A percentile compares a stretch with the other conserved stretches of the same genome.
Conservation (phyloP, 2,888 invertebrate species). For the Polyploca ridens region DNA sequence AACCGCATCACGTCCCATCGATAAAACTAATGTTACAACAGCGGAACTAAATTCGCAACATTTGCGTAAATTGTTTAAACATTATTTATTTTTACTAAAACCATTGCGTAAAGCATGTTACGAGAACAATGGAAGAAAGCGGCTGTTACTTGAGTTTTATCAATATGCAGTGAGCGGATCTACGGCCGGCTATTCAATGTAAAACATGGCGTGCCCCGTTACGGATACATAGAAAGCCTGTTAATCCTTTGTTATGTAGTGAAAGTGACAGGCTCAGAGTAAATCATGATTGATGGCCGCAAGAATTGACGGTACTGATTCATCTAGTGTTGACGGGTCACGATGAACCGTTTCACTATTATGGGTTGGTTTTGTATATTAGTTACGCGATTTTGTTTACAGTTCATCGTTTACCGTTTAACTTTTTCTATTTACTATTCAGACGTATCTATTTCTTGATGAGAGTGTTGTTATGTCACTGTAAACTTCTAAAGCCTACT, state of each 20-base stretch:
- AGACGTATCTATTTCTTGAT: not conserved
- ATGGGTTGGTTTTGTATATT: conserved; percentile 17
- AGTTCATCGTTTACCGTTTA: not conserved
- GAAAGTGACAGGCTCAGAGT: conserved; percentile 58
- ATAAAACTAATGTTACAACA: conserved; percentile 8
- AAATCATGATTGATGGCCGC: conserved; percentile 57
- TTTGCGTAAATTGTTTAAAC: conserved; percentile 15
- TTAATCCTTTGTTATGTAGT: conserved; percentile 67
- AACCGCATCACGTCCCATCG: conserved; percentile 6
- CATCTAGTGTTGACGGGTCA: conserved; percentile 50
- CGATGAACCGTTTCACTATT: conserved; percentile 22
- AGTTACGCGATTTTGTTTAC: conserved; percentile 9
- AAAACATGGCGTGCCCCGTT: conserved; percentile 47
- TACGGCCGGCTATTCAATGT: conserved; percentile 52
- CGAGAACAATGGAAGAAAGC: conserved; percentile 45
- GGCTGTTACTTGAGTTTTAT: conserved; percentile 22
- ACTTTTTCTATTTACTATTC: not conserved
- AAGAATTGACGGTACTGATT: conserved; percentile 43
- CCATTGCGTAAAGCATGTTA: conserved; percentile 32
- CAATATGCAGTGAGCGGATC: conserved; percentile 23
- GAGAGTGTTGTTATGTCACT: not conserved
- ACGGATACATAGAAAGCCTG: conserved; percentile 58
- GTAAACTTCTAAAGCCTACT: not conserved
- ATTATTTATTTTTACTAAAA: conserved; percentile 20
- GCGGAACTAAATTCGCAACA: conserved; percentile 11